Evolutionary conservation across 2,113 vertebrate genomes (phyloP).

Genomic region (Cisticola juncidis): DNA sequence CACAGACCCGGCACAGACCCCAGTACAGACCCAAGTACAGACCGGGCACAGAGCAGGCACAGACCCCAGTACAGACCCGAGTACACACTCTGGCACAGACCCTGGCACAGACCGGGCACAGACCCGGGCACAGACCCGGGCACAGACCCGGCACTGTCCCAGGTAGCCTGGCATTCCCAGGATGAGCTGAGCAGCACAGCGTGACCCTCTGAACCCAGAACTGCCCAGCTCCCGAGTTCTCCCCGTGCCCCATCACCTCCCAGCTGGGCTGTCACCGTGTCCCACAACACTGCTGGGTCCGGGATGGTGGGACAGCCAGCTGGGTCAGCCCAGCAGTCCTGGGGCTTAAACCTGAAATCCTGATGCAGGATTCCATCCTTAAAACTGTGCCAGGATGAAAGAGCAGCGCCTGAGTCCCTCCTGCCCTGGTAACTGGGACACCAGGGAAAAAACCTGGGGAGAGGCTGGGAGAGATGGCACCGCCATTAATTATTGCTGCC

Average conservation of each 20-base stretch:
- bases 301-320: accelerated
- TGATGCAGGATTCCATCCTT: background rate
- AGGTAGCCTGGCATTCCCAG: background rate
- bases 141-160: background rate
- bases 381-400: background rate
- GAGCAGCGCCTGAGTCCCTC: background rate
- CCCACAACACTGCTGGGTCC: background rate
- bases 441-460: background rate
- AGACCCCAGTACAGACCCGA: too few relatives aligned
- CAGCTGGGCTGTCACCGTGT: accelerated
- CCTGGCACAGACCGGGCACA: background rate
- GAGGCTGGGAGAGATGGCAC: background rate
- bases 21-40: too few relatives aligned
- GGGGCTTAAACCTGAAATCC: background rate
- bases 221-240: background rate
- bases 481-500: background rate
- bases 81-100: background rate
- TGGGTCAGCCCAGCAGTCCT: background rate
- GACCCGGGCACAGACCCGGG: background rate
- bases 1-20: background rate
- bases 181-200: accelerated
- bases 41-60: background rate
- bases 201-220: background rate
- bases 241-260: accelerated
- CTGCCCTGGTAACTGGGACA: background rate